Evolutionary conservation across 2,113 vertebrate species (phyloP).

Genomic region (Aix galericulata): DNA sequence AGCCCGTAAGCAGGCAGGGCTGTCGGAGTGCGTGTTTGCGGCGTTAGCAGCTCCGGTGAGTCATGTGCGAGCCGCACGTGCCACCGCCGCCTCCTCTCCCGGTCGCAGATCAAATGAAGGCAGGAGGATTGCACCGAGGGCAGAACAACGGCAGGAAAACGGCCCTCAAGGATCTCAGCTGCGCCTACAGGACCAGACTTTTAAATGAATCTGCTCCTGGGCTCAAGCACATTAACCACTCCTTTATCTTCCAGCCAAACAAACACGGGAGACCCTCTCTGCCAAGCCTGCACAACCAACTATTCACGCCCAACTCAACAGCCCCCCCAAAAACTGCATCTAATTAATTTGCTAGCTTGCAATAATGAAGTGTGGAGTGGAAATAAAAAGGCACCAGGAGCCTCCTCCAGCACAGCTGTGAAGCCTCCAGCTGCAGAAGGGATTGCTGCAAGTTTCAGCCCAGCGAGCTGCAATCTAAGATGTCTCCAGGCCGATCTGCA

Average conservation of each 20-base stretch:
- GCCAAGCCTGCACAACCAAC: not conserved
- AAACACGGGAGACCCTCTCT: not conserved
- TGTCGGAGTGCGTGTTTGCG: no score
- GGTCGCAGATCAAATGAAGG: no score
- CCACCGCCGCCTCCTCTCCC: not conserved
- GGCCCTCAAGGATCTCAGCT: not conserved
- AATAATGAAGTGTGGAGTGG: accelerated
- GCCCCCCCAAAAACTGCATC: not conserved
- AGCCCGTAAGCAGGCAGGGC: not conserved
- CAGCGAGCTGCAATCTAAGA: not conserved
- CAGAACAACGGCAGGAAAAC: not conserved
- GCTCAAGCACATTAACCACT: not conserved
- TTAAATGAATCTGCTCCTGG: not conserved
- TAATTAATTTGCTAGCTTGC: accelerated
- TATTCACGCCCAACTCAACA: not conserved
- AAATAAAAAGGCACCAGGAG: accelerated
- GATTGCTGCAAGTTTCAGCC: not conserved
- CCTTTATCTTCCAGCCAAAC: not conserved
- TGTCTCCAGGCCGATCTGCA: not conserved
- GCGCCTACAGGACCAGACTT: not conserved
- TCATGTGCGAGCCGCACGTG: not conserved
- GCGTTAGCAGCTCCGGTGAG: no score
- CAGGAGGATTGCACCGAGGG: not conserved
- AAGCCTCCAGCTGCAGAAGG: conserved; percentile 26
- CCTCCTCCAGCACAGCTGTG: not conserved